Base-by-base conservation (phyloP, 2,888 invertebrate species). In the Dorcus hopei region DNA sequence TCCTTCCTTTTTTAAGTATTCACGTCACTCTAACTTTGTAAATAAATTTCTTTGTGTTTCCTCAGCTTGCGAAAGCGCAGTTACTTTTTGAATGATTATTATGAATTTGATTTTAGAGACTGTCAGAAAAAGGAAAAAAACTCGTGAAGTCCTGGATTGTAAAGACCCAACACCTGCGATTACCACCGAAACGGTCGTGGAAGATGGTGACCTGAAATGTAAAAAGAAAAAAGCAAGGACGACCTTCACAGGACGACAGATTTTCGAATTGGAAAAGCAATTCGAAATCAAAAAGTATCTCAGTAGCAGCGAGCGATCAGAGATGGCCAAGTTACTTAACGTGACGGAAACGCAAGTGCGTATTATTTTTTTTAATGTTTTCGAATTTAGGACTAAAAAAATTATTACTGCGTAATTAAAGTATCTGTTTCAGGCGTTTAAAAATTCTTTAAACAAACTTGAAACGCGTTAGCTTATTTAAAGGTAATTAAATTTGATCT, bases 331-430 rank as follows among this genome's bases (percentile, higher is more conserved):
- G 71, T 81, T 95, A 62, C 84, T 97, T 58, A 93, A 91, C 77
- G 97, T 97, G 62, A 97, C 97, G 1, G 97, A 97, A 81, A 96
- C 96, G 41, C 97, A 97, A 91, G 96, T 96, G 75, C 80, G 85
- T 68, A 2, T 19, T 19, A 14, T 11, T 53, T 38, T n/a, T 56
- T 40, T 26, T n/a, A 14, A 14, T 19, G 11, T 38, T 9, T 19
- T 26, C 5, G 26, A 33, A 7, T 49, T 38, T 19, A 19, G 14
- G 33, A 26, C 16, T 33, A 9, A 11, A 19, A 8, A 49, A 45
- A 43, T 43, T 43, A 43, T 9, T 19, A 43, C 7, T 19, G 4
- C 3, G 9, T 19, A 45, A 45, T 45, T 45, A 45, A 23, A 45
- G 23, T 45, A 45, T 45, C 45, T 9, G 45, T 45, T 45, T 45